Conservation (phyloP, 2,888 invertebrate species). For the Conomelus anceps region DNA sequence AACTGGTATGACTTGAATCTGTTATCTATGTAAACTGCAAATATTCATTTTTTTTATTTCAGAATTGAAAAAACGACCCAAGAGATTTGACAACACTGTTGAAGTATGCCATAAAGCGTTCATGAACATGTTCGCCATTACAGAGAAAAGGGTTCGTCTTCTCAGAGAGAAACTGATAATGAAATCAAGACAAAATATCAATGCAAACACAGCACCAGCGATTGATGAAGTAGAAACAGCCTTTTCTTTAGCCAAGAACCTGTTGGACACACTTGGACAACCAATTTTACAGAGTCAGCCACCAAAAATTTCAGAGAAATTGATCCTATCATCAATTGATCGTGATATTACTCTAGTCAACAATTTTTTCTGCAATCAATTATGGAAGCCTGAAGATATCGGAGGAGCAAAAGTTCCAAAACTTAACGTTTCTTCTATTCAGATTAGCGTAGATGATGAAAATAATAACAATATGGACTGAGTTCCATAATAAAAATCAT, state of each 20-base stretch:
- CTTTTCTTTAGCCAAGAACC: conserved; percentile 9
- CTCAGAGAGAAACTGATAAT: conserved; percentile 47
- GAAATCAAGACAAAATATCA: conserved; percentile 16
- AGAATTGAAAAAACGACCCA: conserved; percentile 25
- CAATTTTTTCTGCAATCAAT: conserved; percentile 49
- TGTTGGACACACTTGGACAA: conserved; percentile 30
- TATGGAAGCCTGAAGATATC: conserved; percentile 52
- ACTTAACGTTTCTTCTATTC: background rate
- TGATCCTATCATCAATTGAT: conserved; percentile 37
- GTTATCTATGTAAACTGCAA: conserved; percentile 18
- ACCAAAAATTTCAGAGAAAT: conserved; percentile 42
- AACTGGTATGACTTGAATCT: too few relatives aligned
- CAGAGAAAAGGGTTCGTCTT: conserved; percentile 48
- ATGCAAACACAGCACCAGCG: conserved; percentile 28
- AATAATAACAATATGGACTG: conserved; percentile 12
- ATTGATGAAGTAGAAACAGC: conserved; percentile 30
- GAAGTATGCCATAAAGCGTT: conserved; percentile 52
- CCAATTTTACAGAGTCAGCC: conserved; percentile 33
- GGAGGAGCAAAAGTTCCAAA: conserved; percentile 31
- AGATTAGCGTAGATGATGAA: background rate
- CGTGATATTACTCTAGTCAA: conserved; percentile 48
- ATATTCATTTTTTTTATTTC: conserved; percentile 12
- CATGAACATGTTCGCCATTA: conserved; percentile 49
- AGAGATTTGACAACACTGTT: conserved; percentile 35
- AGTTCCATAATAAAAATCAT: too few relatives aligned